A percentile compares a stretch with the other conserved stretches of the same genome.
Evolutionary conservation across 2,113 vertebrate species (phyloP).

Genomic region (Notarius quadriscutis): DNA sequence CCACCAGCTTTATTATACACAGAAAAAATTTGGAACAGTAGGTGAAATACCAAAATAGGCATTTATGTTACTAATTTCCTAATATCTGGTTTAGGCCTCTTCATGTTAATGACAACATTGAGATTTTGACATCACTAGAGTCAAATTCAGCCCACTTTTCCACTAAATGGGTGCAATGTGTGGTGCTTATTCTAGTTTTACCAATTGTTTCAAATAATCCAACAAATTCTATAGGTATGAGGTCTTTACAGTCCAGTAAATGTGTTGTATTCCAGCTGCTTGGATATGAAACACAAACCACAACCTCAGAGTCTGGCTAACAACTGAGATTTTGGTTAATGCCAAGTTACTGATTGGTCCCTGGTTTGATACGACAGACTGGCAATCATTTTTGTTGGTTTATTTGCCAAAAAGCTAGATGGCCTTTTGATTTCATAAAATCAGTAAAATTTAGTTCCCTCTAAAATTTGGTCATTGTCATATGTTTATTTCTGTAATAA

Average conservation of each 20-base stretch:
- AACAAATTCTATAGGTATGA: not conserved
- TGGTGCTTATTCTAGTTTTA: not conserved
- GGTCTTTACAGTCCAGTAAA: not conserved
- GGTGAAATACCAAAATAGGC: not conserved
- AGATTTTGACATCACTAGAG: not conserved
- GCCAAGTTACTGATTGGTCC: not conserved
- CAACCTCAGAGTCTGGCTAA: not conserved
- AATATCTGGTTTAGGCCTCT: not conserved
- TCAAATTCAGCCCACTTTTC: too few relatives aligned
- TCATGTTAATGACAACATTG: not conserved
- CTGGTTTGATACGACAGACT: not conserved
- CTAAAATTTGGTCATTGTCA: too few relatives aligned
- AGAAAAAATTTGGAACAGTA: not conserved
- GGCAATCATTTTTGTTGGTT: not conserved
- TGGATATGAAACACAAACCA: not conserved
- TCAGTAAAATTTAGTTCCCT: too few relatives aligned
- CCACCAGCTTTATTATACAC: too few relatives aligned
- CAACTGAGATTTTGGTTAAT: not conserved
- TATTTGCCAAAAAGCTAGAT: too few relatives aligned
- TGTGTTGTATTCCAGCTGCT: not conserved
- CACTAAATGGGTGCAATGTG: too few relatives aligned
- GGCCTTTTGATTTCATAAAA: too few relatives aligned
- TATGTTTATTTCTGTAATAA: too few relatives aligned
- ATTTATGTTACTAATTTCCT: not conserved
- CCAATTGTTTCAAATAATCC: not conserved